These are phyloP conservation scores for Astur gentilis DNA, from an alignment of 2,113 vertebrate genomes.

Conservation along the genomic window DNA sequence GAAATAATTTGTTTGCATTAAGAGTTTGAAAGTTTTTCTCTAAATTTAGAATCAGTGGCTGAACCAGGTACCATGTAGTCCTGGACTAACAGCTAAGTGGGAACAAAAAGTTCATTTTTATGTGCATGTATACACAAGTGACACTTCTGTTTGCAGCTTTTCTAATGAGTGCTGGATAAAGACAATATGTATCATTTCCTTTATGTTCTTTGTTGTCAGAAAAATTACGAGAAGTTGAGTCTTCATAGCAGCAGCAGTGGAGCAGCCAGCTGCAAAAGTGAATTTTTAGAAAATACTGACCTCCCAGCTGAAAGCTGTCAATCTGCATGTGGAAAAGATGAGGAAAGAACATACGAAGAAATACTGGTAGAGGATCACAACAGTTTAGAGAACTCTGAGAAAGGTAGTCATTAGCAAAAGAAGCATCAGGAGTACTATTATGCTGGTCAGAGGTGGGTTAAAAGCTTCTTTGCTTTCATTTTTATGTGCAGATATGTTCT, in stretches of 20 bases:
- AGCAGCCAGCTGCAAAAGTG: conserved; percentile 53
- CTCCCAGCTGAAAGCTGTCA: conserved; percentile 21
- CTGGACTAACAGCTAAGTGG: neutral
- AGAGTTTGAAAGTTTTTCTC: neutral
- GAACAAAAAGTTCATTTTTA: neutral
- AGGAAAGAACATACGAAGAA: conserved; percentile 51
- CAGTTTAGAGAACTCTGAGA: conserved; percentile 51
- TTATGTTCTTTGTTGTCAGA: conserved; percentile 43
- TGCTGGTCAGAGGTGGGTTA: neutral
- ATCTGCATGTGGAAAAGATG: conserved; percentile 9
- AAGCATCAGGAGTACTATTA: too few relatives aligned
- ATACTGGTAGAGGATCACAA: conserved; percentile 41
- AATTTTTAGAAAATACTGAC: conserved; percentile 55
- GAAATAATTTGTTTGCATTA: neutral
- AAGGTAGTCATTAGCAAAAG: conserved; percentile 43
- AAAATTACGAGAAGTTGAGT: conserved; percentile 61
- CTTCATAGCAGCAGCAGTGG: conserved; percentile 53
- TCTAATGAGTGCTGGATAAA: neutral
- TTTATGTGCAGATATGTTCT: conserved; percentile 52
- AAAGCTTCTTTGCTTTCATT: neutral
- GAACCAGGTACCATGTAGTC: neutral
- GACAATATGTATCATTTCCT: neutral
- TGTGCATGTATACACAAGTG: neutral
- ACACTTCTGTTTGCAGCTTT: neutral
- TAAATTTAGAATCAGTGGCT: neutral